Percentiles rank a stretch among this genome's conserved stretches.
phyloP scores from a whole-genome alignment of 1,140 invertebrate genomes.

The Lasioglossum baleicum region DNA sequence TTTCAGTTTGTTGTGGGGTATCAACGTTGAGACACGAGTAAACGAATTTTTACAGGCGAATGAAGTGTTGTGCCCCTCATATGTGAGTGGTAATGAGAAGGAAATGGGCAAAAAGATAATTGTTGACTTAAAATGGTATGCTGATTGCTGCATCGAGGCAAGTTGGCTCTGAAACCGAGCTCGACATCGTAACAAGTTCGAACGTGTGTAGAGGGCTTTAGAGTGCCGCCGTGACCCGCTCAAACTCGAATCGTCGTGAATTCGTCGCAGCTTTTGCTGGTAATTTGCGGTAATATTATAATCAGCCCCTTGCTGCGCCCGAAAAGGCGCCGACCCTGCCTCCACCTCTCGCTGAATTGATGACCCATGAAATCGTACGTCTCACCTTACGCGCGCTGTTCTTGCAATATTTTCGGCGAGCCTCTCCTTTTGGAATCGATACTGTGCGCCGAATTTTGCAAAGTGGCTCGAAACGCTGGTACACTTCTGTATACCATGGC shows the following conservation, averaged over 20 bases:
- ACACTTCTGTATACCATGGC: too few relatives aligned
- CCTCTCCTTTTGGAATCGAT: conserved; percentile 14
- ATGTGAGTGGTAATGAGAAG: too few relatives aligned
- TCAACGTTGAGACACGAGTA: too few relatives aligned
- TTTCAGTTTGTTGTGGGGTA: too few relatives aligned
- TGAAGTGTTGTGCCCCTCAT: too few relatives aligned
- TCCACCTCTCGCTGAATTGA: conserved; percentile 58
- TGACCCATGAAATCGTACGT: conserved; percentile 63
- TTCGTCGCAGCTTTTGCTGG: conserved; percentile 67
- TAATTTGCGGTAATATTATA: conserved; percentile 73
- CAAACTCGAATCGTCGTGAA: conserved; percentile 49
- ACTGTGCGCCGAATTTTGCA: conserved; percentile 13
- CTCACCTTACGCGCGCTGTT: conserved; percentile 45
- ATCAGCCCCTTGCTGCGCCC: conserved; percentile 62
- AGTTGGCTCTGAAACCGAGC: too few relatives aligned
- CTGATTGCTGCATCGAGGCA: too few relatives aligned
- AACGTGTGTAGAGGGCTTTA: not conserved
- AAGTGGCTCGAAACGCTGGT: not conserved
- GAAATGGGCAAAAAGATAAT: too few relatives aligned
- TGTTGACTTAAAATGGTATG: too few relatives aligned
- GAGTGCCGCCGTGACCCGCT: conserved; percentile 44
- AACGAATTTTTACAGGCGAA: too few relatives aligned
- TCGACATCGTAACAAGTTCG: too few relatives aligned
- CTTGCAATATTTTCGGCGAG: conserved; percentile 36
- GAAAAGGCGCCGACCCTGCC: conserved; percentile 36